A percentile compares a stretch with the other conserved stretches of the same genome.
phyloP scores from a whole-genome alignment of 2,797 vertebrate genomes.

The Ispidina picta region DNA sequence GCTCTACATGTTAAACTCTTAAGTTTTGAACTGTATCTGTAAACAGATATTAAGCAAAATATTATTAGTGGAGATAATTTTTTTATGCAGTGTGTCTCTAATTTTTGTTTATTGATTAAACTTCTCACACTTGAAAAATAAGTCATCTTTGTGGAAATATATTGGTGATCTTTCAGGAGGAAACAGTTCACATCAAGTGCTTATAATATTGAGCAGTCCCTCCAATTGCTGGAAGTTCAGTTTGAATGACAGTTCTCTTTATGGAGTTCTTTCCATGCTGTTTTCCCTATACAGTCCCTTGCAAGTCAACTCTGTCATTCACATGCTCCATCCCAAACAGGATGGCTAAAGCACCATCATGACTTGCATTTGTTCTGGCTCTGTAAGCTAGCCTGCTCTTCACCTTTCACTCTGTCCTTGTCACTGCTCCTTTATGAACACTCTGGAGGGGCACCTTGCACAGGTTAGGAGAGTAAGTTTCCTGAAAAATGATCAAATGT shows the following conservation, averaged over 20 bases:
- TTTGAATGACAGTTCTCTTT: background rate
- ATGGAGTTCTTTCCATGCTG: background rate
- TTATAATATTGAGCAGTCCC: background rate
- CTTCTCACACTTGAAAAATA: too few relatives aligned
- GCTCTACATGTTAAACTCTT: too few relatives aligned
- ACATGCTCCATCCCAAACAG: background rate
- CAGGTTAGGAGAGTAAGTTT: background rate
- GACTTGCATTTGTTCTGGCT: background rate
- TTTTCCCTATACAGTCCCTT: background rate
- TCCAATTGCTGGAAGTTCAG: background rate
- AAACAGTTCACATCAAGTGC: too few relatives aligned
- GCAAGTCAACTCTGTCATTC: background rate
- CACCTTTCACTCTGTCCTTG: background rate
- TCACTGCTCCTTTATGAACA: background rate
- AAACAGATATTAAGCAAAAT: too few relatives aligned
- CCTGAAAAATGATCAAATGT: background rate
- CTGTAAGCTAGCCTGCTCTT: background rate
- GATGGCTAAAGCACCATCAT: background rate
- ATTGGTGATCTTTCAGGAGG: too few relatives aligned
- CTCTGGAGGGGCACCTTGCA: background rate
- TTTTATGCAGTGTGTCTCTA: too few relatives aligned
- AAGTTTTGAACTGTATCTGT: too few relatives aligned
- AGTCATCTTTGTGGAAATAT: too few relatives aligned
- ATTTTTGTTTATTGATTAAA: too few relatives aligned
- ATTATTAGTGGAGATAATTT: too few relatives aligned